Evolutionary conservation across 2,797 vertebrate species (phyloP).

Genomic region (Kryptopterus vitreolus): DNA sequence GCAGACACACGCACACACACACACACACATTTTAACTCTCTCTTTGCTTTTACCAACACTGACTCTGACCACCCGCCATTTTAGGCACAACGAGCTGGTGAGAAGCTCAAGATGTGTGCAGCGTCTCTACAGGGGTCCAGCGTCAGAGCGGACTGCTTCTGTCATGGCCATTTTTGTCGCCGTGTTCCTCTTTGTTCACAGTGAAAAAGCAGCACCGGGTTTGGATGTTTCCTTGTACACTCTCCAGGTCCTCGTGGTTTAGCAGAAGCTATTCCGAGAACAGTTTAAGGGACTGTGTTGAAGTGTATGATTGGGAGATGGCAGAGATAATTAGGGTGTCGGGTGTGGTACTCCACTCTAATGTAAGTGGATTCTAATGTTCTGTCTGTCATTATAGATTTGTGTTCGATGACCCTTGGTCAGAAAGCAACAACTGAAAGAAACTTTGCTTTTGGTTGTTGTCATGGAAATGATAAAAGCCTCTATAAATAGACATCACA

Average conservation of each 20-base stretch:
- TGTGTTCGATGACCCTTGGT: constrained; percentile 21
- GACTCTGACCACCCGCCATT: constrained; percentile 41
- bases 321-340: constrained; percentile 11
- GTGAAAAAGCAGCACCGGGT: constrained; percentile 30
- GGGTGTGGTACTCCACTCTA: constrained; percentile 26
- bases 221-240: constrained; percentile 18
- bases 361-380: constrained; percentile 4
- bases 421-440: constrained; percentile 48
- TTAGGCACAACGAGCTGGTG: constrained; percentile 42
- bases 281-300: constrained; percentile 16
- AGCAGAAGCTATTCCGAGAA: constrained; percentile 11
- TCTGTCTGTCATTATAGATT: constrained; percentile 28
- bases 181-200: constrained; percentile 69
- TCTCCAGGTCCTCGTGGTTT: constrained; percentile 25
- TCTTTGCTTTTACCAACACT: constrained; percentile 28
- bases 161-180: constrained; percentile 74
- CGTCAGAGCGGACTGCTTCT: constrained; percentile 59
- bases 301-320: not conserved
- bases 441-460: constrained; percentile 50
- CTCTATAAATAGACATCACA: constrained; percentile 52
- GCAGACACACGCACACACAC: constrained; percentile 21
- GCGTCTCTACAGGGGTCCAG: constrained; percentile 72
- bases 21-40: constrained; percentile 47
- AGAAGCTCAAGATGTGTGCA: constrained; percentile 49
- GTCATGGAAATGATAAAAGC: constrained; percentile 67